Base-by-base conservation (phyloP, 37 sponge, comb jelly and placozoan species). In the Spongilla lacustris region DNA sequence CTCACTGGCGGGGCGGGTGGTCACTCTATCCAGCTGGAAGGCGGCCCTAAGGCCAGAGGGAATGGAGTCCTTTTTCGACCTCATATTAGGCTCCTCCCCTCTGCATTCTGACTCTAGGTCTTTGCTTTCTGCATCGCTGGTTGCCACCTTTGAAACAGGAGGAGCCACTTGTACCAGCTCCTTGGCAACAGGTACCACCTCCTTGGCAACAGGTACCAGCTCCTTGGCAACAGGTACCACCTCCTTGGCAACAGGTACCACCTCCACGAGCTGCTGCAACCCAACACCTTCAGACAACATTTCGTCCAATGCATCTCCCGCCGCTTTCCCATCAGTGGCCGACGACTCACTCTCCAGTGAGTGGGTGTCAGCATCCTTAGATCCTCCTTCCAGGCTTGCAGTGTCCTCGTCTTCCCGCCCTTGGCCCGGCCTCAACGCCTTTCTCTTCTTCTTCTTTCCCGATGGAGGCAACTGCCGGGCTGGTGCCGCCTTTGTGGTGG, bases 401-500 rank as follows among this genome's bases (percentile, higher is more conserved):
- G 33, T 21, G 17, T 35, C 74, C 17, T 68, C 73, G 13, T 78
- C 50, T 0, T 71, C 27, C 28, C 21, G n/a, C 26, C 24, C 73
- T 35, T 71, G 87, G 49, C 87, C 87, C 14, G 87, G 87, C 23
- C 74, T 49, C 49, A 74, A 24, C 5, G 87, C 87, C 71, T 49
- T 69, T 29, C 66, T 36, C 75, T 74, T 79, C 30, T 69, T 79
- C 67, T 87, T 87, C 74, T 80, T 87, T 2, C n/a, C 31, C 19
- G 46, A 67, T 10, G 49, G 17, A 5, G 80, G n/a, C 31, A 34
- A 12, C 33, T 73, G 74, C 17, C 74, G 41, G 6, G 58, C 1
- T 0, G 58, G 21, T 10, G 58, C 14, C 19, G 58, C 58, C 58
- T 58, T 58, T 58, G 58, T 1, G 58, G 58, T 46, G 46, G 46